These are phyloP conservation scores for Semaprochilodus insignis DNA, from an alignment of 2,797 vertebrate species.

Conservation along the genomic window DNA sequence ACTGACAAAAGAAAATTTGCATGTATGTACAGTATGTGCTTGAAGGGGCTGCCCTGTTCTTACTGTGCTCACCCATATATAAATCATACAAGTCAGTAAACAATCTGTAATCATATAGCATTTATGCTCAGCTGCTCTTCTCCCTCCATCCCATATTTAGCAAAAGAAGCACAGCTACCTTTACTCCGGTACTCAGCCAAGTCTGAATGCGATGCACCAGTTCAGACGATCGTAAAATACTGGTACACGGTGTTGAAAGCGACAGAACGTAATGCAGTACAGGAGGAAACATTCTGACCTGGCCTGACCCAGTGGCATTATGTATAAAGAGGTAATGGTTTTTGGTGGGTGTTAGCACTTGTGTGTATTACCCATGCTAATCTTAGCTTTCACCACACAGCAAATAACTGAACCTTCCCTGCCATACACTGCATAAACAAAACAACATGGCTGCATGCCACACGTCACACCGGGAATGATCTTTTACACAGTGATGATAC, in stretches of 20 bases:
- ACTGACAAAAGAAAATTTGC: no score
- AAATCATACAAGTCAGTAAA: neutral
- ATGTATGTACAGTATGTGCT: neutral
- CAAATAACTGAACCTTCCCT: conserved; percentile 5
- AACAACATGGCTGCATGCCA: neutral
- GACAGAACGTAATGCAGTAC: neutral
- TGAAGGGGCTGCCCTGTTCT: neutral
- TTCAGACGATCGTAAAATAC: neutral
- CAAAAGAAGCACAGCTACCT: neutral
- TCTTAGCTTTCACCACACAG: conserved; percentile 34
- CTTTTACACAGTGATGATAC: neutral
- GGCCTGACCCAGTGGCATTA: neutral
- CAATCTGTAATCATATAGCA: neutral
- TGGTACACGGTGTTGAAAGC: neutral
- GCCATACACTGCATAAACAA: conserved; percentile 3
- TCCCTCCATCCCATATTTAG: neutral
- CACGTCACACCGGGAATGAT: neutral
- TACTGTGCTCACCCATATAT: neutral
- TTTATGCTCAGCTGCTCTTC: neutral
- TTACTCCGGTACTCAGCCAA: neutral
- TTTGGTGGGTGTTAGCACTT: neutral
- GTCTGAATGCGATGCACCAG: neutral
- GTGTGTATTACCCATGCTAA: conserved; percentile 10
- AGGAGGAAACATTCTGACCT: conserved; percentile 18
- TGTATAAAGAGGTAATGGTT: conserved; percentile 1